Percentiles rank a stretch among this genome's conserved stretches.
These are phyloP conservation scores for Rostratula benghalensis DNA, from an alignment of 2,113 vertebrate genomes.

Conservation along the genomic window DNA sequence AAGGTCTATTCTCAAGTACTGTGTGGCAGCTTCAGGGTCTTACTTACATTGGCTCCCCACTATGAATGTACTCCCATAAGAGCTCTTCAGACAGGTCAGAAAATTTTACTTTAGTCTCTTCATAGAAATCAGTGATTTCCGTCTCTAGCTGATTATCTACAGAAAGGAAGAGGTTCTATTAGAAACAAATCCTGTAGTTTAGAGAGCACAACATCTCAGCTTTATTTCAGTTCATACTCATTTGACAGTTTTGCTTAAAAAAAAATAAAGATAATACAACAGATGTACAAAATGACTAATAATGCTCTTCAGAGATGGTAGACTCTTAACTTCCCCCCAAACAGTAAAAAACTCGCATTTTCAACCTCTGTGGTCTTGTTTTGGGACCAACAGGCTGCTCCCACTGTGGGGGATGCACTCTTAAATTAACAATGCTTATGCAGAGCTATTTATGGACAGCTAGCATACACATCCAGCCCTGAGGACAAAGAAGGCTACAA, in stretches of 20 bases:
- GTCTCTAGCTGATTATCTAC: constrained; percentile 75
- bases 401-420: neutral
- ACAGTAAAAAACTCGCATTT: neutral
- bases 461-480: neutral
- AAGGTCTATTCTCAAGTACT: neutral
- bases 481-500: neutral
- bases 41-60: constrained; percentile 95
- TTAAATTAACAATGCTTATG: neutral
- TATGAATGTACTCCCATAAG: constrained; percentile 94
- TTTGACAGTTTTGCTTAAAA: neutral
- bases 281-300: neutral
- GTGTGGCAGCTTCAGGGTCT: neutral
- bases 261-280: neutral
- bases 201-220: neutral
- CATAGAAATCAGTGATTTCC: constrained; percentile 83
- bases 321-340: neutral
- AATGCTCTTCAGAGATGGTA: neutral
- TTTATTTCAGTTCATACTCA: neutral
- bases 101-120: constrained; percentile 95
- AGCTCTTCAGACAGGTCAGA: constrained; percentile 91
- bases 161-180: neutral
- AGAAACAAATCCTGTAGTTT: neutral
- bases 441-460: neutral
- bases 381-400: neutral
- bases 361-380: neutral